These are phyloP conservation scores for Drosophila testacea DNA, from an alignment of 2,888 invertebrate species.

Conservation along the genomic window DNA sequence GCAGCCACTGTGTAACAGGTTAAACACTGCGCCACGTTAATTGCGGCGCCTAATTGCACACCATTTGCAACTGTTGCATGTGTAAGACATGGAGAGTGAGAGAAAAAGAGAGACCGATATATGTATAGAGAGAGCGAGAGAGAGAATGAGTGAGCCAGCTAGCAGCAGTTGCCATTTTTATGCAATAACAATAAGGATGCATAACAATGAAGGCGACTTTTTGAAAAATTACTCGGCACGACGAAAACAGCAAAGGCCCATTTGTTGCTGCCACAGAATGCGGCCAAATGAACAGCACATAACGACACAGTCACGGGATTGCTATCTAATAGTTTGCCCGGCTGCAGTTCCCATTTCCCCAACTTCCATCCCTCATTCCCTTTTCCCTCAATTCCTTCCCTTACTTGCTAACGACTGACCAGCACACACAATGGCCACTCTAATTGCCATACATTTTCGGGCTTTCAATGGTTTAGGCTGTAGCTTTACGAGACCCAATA, in stretches of 20 bases:
- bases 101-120: neutral
- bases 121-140: neutral
- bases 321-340: conserved; percentile 76
- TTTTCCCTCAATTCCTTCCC: neutral
- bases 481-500: conserved; percentile 30
- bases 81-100: conserved; percentile 17
- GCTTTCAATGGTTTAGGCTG: conserved; percentile 76
- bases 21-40: conserved; percentile 80
- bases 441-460: conserved; percentile 84
- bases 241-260: conserved; percentile 64
- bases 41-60: conserved; percentile 81
- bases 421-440: conserved; percentile 72
- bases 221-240: conserved; percentile 69
- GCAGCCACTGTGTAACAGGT: conserved; percentile 71
- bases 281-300: conserved; percentile 75
- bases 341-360: conserved; percentile 19
- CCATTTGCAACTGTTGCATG: conserved; percentile 78
- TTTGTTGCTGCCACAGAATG: conserved; percentile 77
- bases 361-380: neutral
- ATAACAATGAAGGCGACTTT: conserved; percentile 73
- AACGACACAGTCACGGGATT: conserved; percentile 47
- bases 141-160: conserved; percentile 11
- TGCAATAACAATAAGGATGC: conserved; percentile 82
- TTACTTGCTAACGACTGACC: conserved; percentile 38
- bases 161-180: conserved; percentile 67